Evolutionary conservation across 64 coral and sea anemone genomes (phyloP), one percentile per base, ranked within the genome.

Genomic region (Actinia tenebrosa): DNA sequence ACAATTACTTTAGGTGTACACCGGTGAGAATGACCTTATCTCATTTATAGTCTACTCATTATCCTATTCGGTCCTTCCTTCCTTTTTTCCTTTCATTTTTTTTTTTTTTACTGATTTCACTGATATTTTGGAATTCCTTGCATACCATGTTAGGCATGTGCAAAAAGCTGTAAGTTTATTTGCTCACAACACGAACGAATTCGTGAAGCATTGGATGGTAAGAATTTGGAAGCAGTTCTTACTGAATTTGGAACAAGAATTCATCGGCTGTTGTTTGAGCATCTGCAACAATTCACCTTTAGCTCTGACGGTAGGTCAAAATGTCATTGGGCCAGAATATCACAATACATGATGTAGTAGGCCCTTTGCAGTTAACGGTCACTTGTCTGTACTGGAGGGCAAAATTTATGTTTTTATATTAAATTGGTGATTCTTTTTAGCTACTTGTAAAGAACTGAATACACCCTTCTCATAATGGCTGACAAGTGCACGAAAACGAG

Each of bases 211-310:
- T 47, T 98, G 43, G 96, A 98, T 91, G 93, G 93, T 10, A 98
- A 98, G 81, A 98, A 98, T 69, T 86, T 98, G 82, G 96, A 98
- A 55, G 90, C 96, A 0, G 96, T 92, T 9, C 91, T 95, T 17
- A 98, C 96, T 43, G 96, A 98, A 66, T 95, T 98, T 86, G 96
- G 96, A 4, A 95, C 88, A 45, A 93, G 96, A n/a, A 93, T 99
- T 83, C 96, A 99, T 92, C 84, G 96, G 10, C 86, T 89, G 13
- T 62, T 99, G 23, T 95, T 92, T 88, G 96, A 99, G 63, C 96
- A 99, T 86, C 80, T 99, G 44, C 96, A 99, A 23, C 93, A 95
- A 46, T 99, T 86, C 86, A 91, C 91, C 44, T 99, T 95, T 59
- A 99, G 90, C 25, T 94, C 89, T 86, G 91, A 95, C 53, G 97